Evolutionary conservation across 2,888 invertebrate species (phyloP), one percentile per base, ranked within the genome.

Genomic region (Parochlus steinenii): DNA sequence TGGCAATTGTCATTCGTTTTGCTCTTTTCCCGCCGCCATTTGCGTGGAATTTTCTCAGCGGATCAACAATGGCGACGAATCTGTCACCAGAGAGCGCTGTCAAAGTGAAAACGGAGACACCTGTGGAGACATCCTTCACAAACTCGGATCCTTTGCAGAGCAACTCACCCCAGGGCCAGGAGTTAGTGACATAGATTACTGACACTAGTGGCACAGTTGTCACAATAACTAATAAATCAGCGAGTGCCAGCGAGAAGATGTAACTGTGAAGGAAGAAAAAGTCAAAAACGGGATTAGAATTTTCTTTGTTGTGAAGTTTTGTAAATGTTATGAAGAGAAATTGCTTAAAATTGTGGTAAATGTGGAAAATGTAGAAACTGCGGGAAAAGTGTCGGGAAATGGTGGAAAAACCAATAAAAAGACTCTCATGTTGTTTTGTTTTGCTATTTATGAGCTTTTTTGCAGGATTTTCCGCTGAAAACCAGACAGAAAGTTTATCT

Each of bases 41-140:
- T 39, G 71, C 69, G 57, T 83, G 77, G 11, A 76, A 64, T 48
- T 79, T 80, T 47, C 80, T 67, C 61, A 92, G 62, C 0, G 90
- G 90, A 53, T 86, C 78, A 4, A 87, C 87, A 42, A 92, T 89
- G 4, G 90, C 90, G 53, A 81, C 82, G 58, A 85, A 92, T 34
- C 92, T 67, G 56, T 90, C 89, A 7, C 79, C 83, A 14, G 89
- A 87, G 2, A 92, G 62, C 0, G 89, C 89, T 1, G 87, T 89
- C 43, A 92, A 61, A 0, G 90, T 92, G 55, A 90, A 90, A 1
- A 92, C 87, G 0, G 89, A 89, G 1, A 92, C 90, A 0, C 90
- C 90, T 37, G 89, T 77, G 34, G 87, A 87, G 44, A 90, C 69
- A 47, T 89, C 86, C 52, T 85, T 86, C 31, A 81, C 74, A 28